Base-by-base conservation (phyloP, 2,888 invertebrate species). In the Catotricha subobsoleta region DNA sequence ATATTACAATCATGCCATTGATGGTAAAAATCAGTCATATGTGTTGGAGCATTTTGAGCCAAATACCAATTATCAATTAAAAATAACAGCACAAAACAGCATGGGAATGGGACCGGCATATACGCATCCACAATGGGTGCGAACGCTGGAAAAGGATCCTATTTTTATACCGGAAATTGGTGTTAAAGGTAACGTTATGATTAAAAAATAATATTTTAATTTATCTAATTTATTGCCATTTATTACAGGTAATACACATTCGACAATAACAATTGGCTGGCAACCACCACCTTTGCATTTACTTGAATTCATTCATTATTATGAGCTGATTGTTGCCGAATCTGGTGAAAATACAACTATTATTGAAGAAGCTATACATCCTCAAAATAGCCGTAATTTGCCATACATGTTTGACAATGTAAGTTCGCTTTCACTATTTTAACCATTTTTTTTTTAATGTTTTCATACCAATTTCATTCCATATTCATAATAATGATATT, bases 241-340 rank as follows among this genome's bases (percentile, higher is more conserved):
- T n/a, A n/a, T n/a, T n/a, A n/a, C n/a, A n/a, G n/a, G n/a, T n/a
- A 70, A 59, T 44, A 60, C 62, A 2, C 52, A 59, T 10, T 77
- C 76, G 19, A 82, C 86, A 0, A 81, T 87, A 44, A 84, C 84
- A 0, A 77, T 88, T 39, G 78, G 80, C 0, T 87, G 86, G 83
- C 69, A 67, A 21, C 67, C 73, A 1, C 81, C 83, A 1, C 72
- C 76, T 0, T 57, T 66, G 0, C 66, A 76, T 16, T 66, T 80
- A 10, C 68, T 71, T 10, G 72, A 77, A 45, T 73, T 75, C 50
- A 76, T 84, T 38, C 82, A 84, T 52, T 82, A 76, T 52, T 84
- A 83, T 52, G 68, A 76, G 46, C 57, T 86, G 30, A 69, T 75
- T 46, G 75, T 77, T 4, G 67, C 67, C 47, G 70, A 73, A 47